Base-by-base conservation (phyloP, 2,113 vertebrate species). In the Semnopithecus entellus region DNA sequence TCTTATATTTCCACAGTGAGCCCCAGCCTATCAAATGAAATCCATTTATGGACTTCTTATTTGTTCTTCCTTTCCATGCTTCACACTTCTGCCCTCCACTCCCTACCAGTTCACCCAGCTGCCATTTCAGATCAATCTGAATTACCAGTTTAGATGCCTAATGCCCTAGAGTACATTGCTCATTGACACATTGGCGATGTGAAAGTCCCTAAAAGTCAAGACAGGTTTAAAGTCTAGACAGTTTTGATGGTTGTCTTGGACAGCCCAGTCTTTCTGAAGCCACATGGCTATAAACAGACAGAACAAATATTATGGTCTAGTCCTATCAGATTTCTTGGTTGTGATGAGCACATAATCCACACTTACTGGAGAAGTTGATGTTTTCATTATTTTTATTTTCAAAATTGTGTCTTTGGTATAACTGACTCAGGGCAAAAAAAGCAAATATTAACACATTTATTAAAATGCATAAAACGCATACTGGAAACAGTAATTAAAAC, bases 341-440 rank as follows among this genome's bases (percentile, higher is more conserved):
- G 8, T 73, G n/a, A 80, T 55, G 35, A 96, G 38, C 20, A 43
- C 50, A 61, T 75, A 68, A 79, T 80, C 7, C 25, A 68, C 27
- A 83, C 38, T 57, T 94, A 80, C 22, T 35, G 70, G 52, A 72
- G 72, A 94, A 90, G 57, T 0, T 70, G 48, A 75, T 22, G 3
- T 22, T 57, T 94, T 91, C 72, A 88, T 86, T 43, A 73, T 57
- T 73, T 87, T 81, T 64, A 90, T 78, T 94, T 84, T 87, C 38
- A 68, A 83, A 89, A 95, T 61, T 87, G 8, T 23, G 43, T 18
- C 68, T 90, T 83, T 79, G 70, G 30, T 90, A 10, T 72, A 90
- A 88, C 32, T 38, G 68, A 92, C 43, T 88, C 45, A 94, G 43
- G 17, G 16, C 0, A 38, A 64, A 91, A 70, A 91, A 79, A 27